These are phyloP conservation scores for Drosophila imparisetae DNA, from an alignment of 2,888 invertebrate genomes.

Conservation along the genomic window DNA sequence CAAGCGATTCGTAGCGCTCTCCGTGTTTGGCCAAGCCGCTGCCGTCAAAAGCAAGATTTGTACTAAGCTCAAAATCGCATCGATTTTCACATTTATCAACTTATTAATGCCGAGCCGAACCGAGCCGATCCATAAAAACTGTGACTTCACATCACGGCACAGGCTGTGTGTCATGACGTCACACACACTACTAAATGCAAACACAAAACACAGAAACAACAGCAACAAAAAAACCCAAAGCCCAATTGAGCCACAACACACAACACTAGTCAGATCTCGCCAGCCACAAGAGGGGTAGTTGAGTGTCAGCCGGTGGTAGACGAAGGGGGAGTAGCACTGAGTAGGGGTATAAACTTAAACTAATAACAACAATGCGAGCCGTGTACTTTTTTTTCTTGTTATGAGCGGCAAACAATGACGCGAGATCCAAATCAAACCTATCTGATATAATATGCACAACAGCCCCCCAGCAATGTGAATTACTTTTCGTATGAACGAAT, in stretches of 20 bases:
- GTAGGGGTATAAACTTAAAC: constrained; percentile 25
- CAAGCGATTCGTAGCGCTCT: constrained; percentile 37
- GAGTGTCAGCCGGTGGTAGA: not conserved
- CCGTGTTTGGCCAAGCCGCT: constrained; percentile 40
- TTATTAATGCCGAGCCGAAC: constrained; percentile 36
- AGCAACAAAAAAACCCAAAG: constrained; percentile 59
- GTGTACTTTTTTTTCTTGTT: constrained; percentile 48
- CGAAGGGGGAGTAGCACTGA: not conserved
- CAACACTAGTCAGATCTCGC: constrained; percentile 11
- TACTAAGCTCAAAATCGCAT: constrained; percentile 67
- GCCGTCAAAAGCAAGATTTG: constrained; percentile 65
- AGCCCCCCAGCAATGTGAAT: constrained; percentile 23
- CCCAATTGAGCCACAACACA: constrained; percentile 36
- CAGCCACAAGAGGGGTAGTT: constrained; percentile 12
- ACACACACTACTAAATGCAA: constrained; percentile 40
- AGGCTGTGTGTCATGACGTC: constrained; percentile 59
- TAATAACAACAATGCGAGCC: constrained; percentile 37
- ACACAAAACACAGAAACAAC: constrained; percentile 2
- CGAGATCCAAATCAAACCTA: constrained; percentile 67
- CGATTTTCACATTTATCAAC: constrained; percentile 77
- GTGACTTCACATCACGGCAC: constrained; percentile 26
- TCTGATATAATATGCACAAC: constrained; percentile 33
- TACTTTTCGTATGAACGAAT: constrained; percentile 22
- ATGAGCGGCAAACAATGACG: constrained; percentile 67
- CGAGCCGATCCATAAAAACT: constrained; percentile 20